A percentile compares a stretch with the other conserved stretches of the same genome.
phyloP scores from a whole-genome alignment of 1,140 invertebrate genomes.

The Cydia pomonella region DNA sequence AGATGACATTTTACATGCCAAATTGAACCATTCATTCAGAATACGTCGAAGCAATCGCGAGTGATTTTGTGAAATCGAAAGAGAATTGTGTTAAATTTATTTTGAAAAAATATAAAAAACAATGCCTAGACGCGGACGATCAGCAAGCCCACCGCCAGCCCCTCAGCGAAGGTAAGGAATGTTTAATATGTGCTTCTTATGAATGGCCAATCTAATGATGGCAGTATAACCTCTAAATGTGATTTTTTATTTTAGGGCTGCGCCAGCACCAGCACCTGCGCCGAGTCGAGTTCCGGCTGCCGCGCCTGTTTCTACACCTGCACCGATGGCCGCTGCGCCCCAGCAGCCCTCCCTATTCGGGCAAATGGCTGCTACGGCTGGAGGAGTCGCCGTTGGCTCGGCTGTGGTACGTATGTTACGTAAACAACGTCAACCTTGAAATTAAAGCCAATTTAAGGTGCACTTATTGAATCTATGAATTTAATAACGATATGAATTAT shows the following conservation, averaged over 20 bases:
- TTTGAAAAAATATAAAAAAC: constrained; percentile 54
- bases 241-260: constrained; percentile 69
- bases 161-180: constrained; percentile 78
- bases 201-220: constrained; percentile 35
- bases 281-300: constrained; percentile 79
- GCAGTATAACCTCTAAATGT: constrained; percentile 48
- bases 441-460: constrained; percentile 9
- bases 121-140: constrained; percentile 89
- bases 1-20: constrained; percentile 15
- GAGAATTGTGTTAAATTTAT: not conserved
- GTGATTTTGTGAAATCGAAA: constrained; percentile 29
- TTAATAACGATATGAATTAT: constrained; percentile 6
- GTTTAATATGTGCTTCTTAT: constrained; percentile 35
- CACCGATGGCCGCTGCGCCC: constrained; percentile 75
- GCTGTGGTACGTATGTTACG: constrained; percentile 85
- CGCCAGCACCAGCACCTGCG: constrained; percentile 73
- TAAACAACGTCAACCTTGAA: constrained; percentile 39
- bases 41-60: constrained; percentile 22
- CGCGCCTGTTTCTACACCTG: constrained; percentile 81
- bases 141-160: constrained; percentile 85
- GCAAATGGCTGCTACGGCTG: constrained; percentile 96
- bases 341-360: constrained; percentile 86
- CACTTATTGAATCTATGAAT: constrained; percentile 16
- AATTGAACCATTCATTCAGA: constrained; percentile 35
- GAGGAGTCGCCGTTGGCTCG: constrained; percentile 93